Conservation (phyloP, 2,113 vertebrate genomes). For the Trematomus loennbergii region DNA sequence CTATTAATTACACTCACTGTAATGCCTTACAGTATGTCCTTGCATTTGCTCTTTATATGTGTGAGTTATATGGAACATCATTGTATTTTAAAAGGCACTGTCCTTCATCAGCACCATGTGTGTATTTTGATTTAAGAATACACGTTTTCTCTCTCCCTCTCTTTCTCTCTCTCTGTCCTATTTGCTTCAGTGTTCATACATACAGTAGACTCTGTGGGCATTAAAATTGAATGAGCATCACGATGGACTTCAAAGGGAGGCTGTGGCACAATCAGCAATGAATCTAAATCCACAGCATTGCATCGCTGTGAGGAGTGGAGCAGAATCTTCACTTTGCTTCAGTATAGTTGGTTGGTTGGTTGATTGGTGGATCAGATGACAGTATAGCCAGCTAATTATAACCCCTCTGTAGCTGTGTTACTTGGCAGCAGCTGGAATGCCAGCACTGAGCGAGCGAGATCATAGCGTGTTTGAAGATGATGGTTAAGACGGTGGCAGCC, state of each 20-base stretch:
- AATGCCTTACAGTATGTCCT: neutral
- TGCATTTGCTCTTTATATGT: neutral
- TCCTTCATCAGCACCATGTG: constrained; percentile 24
- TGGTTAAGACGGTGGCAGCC: constrained; percentile 46
- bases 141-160: neutral
- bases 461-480: constrained; percentile 72
- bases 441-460: constrained; percentile 52
- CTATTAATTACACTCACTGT: neutral
- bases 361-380: constrained; percentile 54
- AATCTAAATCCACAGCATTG: constrained; percentile 58
- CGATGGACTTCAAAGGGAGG: constrained; percentile 65
- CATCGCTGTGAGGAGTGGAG: constrained; percentile 20
- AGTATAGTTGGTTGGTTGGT: constrained; percentile 31
- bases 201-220: constrained; percentile 53
- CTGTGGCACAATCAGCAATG: constrained; percentile 51
- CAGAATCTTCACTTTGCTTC: constrained; percentile 24
- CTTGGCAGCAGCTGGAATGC: constrained; percentile 66
- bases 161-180: constrained; percentile 8
- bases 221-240: constrained; percentile 71
- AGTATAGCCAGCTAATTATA: constrained; percentile 72
- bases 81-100: constrained; percentile 20
- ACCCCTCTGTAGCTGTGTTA: constrained; percentile 65
- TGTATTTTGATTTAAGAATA: constrained; percentile 4
- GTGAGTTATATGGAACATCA: constrained; percentile 8
- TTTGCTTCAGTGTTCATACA: constrained; percentile 33